Base-by-base conservation (phyloP, 2,888 invertebrate species). In the Mesorhabditis sp. region DNA sequence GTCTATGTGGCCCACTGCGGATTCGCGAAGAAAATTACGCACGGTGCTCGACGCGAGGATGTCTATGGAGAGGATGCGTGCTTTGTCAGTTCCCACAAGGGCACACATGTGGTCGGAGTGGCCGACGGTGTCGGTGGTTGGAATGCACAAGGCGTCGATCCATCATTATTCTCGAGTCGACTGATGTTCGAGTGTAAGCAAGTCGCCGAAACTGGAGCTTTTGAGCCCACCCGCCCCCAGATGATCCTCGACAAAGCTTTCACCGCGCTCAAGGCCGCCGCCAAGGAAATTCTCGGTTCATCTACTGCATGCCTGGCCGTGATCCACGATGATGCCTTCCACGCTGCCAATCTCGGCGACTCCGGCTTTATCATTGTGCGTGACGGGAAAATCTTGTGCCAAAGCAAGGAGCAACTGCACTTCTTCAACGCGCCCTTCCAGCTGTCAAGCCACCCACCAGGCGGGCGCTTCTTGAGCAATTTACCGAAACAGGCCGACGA, bases 351-450 rank as follows among this genome's bases (percentile, higher is more conserved):
- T 88, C 93, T 97, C 80, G 97, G 97, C n/a, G 97, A 97, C 88
- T 95, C 95, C 86, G 97, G 97, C 13, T 96, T 94, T 88, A 92
- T 96, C 89, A 92, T 97, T 68, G 92, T 94, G 70, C 90, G 95
- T 42, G 90, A 90, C 67, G 94, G 94, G 28, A 90, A 91, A 28
- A 72, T 97, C 41, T 91, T 97, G 43, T 93, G 94, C 86, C 91
- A 93, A 74, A 95, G 95, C 4, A 92, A 93, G 83, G 97, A 97
- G 87, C 97, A 97, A 86, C 95, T 95, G 85, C 97, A 97, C 88
- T 96, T 96, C 88, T 97, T 97, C 88, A 97, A 97, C 88, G 96
- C 97, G 61, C 97, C 97, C 4, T 97, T 94, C 89, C 97, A 97
- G 88, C 90, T 97, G 76, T 93, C 95, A 66, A 88, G 96, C 81